These are phyloP conservation scores for Drosophila mulleri DNA, from an alignment of 2,888 invertebrate genomes.

Conservation along the genomic window DNA sequence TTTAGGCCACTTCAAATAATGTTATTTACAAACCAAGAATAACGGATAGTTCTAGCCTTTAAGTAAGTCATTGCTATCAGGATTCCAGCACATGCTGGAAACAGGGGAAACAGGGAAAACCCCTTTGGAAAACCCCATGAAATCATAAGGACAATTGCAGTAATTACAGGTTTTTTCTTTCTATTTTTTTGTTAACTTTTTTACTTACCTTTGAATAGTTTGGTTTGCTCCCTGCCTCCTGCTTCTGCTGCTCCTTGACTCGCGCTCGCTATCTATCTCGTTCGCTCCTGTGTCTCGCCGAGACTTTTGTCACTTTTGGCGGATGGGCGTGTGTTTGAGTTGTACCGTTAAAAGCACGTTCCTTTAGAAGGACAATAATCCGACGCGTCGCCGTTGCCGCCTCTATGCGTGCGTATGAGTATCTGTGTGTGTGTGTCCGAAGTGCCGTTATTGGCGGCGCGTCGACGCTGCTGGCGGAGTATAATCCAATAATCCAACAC, in stretches of 20 bases:
- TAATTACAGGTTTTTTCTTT: constrained; percentile 8
- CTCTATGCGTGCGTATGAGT: constrained; percentile 10
- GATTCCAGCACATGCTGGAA: constrained; percentile 5
- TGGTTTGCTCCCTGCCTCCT: neutral
- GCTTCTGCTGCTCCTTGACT: neutral
- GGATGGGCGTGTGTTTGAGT: constrained; percentile 12
- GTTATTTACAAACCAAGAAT: neutral
- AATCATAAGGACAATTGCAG: constrained; percentile 19
- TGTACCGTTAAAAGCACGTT: constrained; percentile 64
- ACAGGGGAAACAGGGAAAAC: neutral
- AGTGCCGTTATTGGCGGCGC: constrained; percentile 67
- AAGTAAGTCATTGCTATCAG: neutral
- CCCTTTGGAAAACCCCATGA: constrained; percentile 15
- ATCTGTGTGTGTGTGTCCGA: constrained; percentile 30
- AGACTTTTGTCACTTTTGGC: constrained; percentile 20
- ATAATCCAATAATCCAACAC: constrained; percentile 81
- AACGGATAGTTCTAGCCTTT: neutral
- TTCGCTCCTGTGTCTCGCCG: constrained; percentile 1
- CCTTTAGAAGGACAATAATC: constrained; percentile 64
- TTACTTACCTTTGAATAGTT: constrained; percentile 45
- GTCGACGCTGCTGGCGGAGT: constrained; percentile 51
- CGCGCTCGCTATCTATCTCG: neutral
- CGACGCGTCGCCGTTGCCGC: constrained; percentile 48
- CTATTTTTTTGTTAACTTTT: neutral
- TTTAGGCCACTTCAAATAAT: neutral